These are phyloP conservation scores for Thereuonema tuberculata DNA, from an alignment of 1,140 invertebrate genomes.

Conservation along the genomic window DNA sequence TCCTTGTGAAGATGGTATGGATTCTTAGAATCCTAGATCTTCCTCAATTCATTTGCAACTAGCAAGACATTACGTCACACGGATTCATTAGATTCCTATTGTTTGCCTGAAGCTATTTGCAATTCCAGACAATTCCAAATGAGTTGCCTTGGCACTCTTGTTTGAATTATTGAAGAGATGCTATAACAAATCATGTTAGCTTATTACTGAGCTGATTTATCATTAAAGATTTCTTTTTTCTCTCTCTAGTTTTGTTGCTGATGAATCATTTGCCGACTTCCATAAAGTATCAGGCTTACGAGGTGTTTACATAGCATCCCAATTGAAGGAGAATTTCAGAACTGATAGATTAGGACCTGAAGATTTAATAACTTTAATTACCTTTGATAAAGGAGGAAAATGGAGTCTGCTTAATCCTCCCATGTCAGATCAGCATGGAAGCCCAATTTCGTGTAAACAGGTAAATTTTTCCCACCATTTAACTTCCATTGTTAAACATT, in stretches of 20 bases:
- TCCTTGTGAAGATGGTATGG: too few species aligned
- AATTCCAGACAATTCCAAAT: too few species aligned
- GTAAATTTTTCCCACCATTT: constrained; percentile 33
- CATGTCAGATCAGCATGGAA: constrained; percentile 45
- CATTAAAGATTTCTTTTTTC: too few species aligned
- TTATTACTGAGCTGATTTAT: too few species aligned
- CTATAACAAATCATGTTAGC: too few species aligned
- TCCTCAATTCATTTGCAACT: too few species aligned
- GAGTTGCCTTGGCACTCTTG: too few species aligned
- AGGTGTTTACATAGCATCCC: constrained; percentile 80
- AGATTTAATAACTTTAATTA: constrained; percentile 62
- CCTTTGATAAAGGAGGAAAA: constrained; percentile 70
- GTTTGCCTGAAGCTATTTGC: too few species aligned
- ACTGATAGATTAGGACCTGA: constrained; percentile 45
- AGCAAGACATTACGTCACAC: too few species aligned
- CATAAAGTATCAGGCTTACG: constrained; percentile 71
- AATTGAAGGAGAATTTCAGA: constrained; percentile 40
- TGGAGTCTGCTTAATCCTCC: constrained; percentile 61
- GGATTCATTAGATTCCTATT: too few species aligned
- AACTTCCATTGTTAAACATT: constrained; percentile 12
- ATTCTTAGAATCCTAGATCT: too few species aligned
- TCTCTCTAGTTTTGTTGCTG: constrained; percentile 49
- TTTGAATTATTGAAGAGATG: too few species aligned
- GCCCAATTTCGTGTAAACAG: constrained; percentile 43
- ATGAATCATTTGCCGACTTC: constrained; percentile 73